Conservation (phyloP, 2,113 vertebrate genomes). For the Puma concolor region DNA sequence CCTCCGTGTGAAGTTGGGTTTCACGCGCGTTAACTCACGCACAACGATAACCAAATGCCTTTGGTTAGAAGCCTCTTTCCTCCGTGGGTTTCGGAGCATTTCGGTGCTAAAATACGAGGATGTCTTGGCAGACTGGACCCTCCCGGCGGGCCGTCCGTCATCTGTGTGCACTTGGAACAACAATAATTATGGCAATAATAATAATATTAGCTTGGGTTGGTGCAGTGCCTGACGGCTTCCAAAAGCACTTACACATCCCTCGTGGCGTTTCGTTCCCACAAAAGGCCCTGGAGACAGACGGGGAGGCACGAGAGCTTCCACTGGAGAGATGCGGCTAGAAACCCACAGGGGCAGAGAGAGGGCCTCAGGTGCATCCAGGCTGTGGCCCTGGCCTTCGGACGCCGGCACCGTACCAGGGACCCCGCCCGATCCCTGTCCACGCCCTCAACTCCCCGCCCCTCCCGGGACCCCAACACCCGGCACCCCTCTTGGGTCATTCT, state of each 20-base stretch:
- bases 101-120: neutral
- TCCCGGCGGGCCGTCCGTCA: rapidly evolving
- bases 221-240: rapidly evolving
- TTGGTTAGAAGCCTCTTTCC: neutral
- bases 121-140: neutral
- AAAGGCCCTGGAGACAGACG: rapidly evolving
- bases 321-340: rapidly evolving
- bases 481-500: neutral
- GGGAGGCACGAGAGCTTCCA: rapidly evolving
- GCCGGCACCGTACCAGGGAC: too few species aligned
- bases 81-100: neutral
- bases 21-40: constrained; percentile 56
- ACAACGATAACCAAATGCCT: neutral
- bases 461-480: rapidly evolving
- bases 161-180: neutral
- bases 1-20: neutral
- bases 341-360: rapidly evolving
- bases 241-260: rapidly evolving
- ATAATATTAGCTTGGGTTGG: rapidly evolving
- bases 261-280: rapidly evolving
- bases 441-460: rapidly evolving
- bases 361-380: rapidly evolving
- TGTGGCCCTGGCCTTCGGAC: neutral
- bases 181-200: neutral
- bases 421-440: rapidly evolving